These are phyloP conservation scores for Minunthozetes semirufus DNA, from an alignment of 2,888 invertebrate genomes.

Conservation along the genomic window DNA sequence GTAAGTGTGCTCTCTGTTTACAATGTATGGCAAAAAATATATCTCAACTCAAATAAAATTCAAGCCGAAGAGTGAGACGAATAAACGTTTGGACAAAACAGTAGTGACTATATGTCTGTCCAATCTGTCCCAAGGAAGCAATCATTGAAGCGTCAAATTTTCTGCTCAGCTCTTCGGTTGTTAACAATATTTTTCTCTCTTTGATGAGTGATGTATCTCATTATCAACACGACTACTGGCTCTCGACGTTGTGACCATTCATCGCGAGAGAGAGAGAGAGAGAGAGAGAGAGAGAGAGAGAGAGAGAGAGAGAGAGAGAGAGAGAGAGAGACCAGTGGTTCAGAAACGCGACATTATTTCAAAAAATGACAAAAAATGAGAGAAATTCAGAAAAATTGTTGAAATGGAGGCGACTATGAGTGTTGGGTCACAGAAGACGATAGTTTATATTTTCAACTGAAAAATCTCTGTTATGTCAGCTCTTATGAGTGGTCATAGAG, in stretches of 20 bases:
- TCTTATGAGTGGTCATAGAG: too few relatives aligned
- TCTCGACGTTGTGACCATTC: not conserved
- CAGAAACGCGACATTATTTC: too few relatives aligned
- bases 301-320: too few relatives aligned
- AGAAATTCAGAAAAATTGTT: too few relatives aligned
- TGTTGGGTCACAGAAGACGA: too few relatives aligned
- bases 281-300: too few relatives aligned
- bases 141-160: conserved; percentile 5
- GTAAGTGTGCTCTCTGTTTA: not conserved
- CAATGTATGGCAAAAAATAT: not conserved
- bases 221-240: not conserved
- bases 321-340: too few relatives aligned
- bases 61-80: not conserved
- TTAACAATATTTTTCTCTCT: not conserved
- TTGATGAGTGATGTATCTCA: conserved; percentile 2
- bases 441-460: too few relatives aligned
- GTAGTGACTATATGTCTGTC: not conserved
- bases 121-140: conserved; percentile 12
- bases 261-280: not conserved
- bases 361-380: too few relatives aligned
- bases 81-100: not conserved
- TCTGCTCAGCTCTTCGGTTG: too few relatives aligned
- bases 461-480: too few relatives aligned
- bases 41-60: not conserved
- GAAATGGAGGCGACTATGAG: too few relatives aligned